Evolutionary conservation across 2,888 invertebrate species (phyloP), one percentile per base, ranked within the genome.

Genomic region (Pogonocherus hispidulus): DNA sequence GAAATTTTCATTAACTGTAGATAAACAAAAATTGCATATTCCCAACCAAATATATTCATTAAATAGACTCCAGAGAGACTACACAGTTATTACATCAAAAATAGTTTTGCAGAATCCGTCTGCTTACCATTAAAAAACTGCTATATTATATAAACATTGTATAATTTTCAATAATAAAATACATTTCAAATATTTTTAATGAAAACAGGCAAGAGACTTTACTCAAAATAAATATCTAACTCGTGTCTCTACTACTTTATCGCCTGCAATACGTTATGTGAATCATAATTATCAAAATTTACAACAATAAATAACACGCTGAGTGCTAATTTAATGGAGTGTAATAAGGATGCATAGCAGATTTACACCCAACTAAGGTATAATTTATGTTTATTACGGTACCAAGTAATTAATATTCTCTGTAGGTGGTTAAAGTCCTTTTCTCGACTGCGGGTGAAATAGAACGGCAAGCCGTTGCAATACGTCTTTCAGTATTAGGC

Each of bases 331-430:
- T 74, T 76, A 74, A 74, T 73, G 63, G 71, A 70, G 69, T 69
- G 67, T 73, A 77, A 76, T 74, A 76, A 78, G 76, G 76, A 77
- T 77, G 70, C 71, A 63, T 57, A 62, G 75, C 75, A 78, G 76
- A 79, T 79, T 77, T 76, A 78, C 76, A 75, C 74, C 67, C 69
- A 64, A 65, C 62, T 66, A 62, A 69, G 66, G 60, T 63, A 71
- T 75, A 76, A 79, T 79, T 77, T 79, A 79, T 74, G 78, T 78
- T 77, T 78, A 78, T 79, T 73, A 76, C 78, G 65, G 65, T 57
- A 69, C 71, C 68, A 67, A 54, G 77, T 73, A 79, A 79, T 79
- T 79, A 79, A 78, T 78, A 79, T 79, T 77, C 73, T 69, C 69
- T 66, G 63, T 64, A 72, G 75, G 76, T 76, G 73, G 71, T 67